Conservation (phyloP, 1,140 invertebrate genomes). For the Aphelinus atriplicis region DNA sequence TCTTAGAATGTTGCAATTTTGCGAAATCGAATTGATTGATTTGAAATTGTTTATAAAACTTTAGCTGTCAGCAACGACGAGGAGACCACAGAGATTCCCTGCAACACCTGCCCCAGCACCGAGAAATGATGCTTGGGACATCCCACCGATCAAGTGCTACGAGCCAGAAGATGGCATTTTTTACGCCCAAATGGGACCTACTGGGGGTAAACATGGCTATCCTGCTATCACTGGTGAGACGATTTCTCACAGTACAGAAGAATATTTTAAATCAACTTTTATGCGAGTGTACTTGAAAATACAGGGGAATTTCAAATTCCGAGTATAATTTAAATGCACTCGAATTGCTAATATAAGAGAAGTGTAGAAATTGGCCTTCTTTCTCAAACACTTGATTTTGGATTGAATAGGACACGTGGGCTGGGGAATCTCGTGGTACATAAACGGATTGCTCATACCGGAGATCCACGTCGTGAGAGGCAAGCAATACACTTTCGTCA, state of each 20-base stretch:
- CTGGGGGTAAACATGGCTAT: conserved; percentile 87
- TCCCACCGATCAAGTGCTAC: conserved; percentile 86
- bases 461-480: conserved; percentile 92
- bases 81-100: conserved; percentile 58
- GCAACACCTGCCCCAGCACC: conserved; percentile 74
- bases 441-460: conserved; percentile 92
- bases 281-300: no score
- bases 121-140: conserved; percentile 77
- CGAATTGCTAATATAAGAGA: no score
- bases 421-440: conserved; percentile 95
- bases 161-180: conserved; percentile 91
- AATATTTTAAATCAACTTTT: no score
- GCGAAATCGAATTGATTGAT: no score
- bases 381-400: no score
- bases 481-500: conserved; percentile 89
- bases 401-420: conserved; percentile 80
- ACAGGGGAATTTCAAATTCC: background rate
- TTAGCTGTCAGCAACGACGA: conserved; percentile 44
- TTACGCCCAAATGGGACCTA: conserved; percentile 91
- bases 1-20: background rate
- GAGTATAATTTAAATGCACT: background rate
- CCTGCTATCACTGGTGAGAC: conserved; percentile 82
- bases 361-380: no score
- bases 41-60: no score
- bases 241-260: background rate